Evolutionary conservation across 1,140 invertebrate species (phyloP), one percentile per base, ranked within the genome.

Genomic region (Portunus trituberculatus): DNA sequence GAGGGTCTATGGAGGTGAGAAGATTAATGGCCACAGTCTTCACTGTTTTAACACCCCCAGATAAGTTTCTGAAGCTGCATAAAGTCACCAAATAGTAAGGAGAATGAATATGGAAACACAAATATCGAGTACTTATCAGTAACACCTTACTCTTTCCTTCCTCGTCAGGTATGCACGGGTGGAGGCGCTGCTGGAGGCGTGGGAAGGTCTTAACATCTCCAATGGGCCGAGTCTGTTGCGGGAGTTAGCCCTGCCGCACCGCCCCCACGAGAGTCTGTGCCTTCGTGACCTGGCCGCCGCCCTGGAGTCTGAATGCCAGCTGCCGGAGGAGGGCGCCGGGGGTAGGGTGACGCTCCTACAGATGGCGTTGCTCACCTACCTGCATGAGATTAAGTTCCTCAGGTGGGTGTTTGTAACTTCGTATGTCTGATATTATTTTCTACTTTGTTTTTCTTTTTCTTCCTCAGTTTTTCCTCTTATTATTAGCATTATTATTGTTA

Each of bases 251-350:
- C 98, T 98, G 96, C 97, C 90, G 0, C 93, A 97, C 96, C 95
- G 96, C 91, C 16, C 96, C 7, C 97, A 97, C 29, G 97, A 97
- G 2, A 97, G 98, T 48, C 97, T 99, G 16, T 98, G 97, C 93
- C 96, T 98, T 0, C 96, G 97, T 0, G 98, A 98, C 91, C 97
- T 99, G 84, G 98, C 98, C n/a, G 97, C 97, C 93, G 97, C 98
- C 4, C 97, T 99, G 90, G 98, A 98, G 96, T 98, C 98, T 92
- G 98, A 98, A 97, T 96, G 98, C 16, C 97, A 97, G 95, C 97
- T 97, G 12, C 32, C 88, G 0, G 93, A 96, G 8, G 39, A 31
- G 20, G 59, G 48, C 6, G 4, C 89, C 20, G 32, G 82, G 20
- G 67, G 46, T 31, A 25, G 20, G 28, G 82, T 84, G 32, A 83